phyloP scores from a whole-genome alignment of 2,888 invertebrate species.

The Priocnemis perturbator region DNA sequence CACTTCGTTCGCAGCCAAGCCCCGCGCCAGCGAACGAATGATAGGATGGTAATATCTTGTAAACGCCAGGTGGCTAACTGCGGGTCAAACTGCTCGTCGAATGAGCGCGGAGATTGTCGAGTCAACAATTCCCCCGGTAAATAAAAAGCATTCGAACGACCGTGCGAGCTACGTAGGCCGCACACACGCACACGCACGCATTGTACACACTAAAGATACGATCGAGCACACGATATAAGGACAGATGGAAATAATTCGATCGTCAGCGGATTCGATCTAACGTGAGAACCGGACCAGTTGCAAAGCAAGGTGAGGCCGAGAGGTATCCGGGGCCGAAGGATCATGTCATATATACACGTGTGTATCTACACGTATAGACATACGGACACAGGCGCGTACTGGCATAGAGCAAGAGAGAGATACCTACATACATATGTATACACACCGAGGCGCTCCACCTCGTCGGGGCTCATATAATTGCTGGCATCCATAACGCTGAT shows the following conservation, averaged over 20 bases:
- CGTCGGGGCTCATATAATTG: conserved; percentile 73
- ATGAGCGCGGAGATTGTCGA: too few relatives aligned
- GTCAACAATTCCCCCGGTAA: too few relatives aligned
- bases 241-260: conserved; percentile 64
- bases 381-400: conserved; percentile 19
- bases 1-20: too few relatives aligned
- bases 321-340: conserved; percentile 62
- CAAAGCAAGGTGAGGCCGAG: conserved; percentile 60
- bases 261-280: conserved; percentile 62
- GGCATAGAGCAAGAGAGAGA: conserved; percentile 34
- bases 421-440: conserved; percentile 25
- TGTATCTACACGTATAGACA: not conserved
- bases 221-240: conserved; percentile 19
- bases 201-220: too few relatives aligned
- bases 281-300: conserved; percentile 69
- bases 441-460: conserved; percentile 67
- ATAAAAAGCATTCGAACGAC: too few relatives aligned
- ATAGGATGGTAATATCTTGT: too few relatives aligned
- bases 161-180: too few relatives aligned
- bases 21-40: too few relatives aligned
- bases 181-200: too few relatives aligned
- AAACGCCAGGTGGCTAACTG: too few relatives aligned
- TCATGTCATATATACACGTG: conserved; percentile 70
- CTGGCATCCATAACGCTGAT: conserved; percentile 75
- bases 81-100: too few relatives aligned